phyloP scores from a whole-genome alignment of 2,113 vertebrate genomes.

The Recurvirostra avosetta region DNA sequence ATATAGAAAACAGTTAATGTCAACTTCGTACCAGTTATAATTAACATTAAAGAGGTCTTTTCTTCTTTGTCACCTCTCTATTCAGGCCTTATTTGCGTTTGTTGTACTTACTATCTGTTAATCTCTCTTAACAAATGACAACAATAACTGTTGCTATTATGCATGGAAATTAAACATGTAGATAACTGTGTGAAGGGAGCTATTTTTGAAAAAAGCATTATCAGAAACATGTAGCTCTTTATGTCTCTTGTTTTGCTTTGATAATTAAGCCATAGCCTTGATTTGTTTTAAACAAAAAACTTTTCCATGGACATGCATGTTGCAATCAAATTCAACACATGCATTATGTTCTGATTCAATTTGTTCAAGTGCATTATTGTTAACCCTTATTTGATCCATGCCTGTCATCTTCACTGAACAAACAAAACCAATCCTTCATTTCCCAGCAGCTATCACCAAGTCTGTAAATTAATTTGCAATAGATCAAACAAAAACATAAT shows the following conservation, averaged over 20 bases:
- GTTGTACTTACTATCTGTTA: conserved; percentile 80
- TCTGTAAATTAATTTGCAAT: conserved; percentile 55
- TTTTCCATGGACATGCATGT: conserved; percentile 52
- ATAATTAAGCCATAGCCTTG: conserved; percentile 77
- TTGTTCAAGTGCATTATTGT: conserved; percentile 66
- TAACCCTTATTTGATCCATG: conserved; percentile 74
- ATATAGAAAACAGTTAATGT: conserved; percentile 67
- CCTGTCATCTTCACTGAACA: conserved; percentile 62
- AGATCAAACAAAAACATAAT: conserved; percentile 56
- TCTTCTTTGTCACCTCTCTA: conserved; percentile 78
- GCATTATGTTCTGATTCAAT: conserved; percentile 73
- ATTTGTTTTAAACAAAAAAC: conserved; percentile 73
- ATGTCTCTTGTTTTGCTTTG: conserved; percentile 73
- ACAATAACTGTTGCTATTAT: conserved; percentile 77
- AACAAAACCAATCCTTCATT: conserved; percentile 58
- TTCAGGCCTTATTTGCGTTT: conserved; percentile 76
- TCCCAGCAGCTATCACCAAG: conserved; percentile 42
- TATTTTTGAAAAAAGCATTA: conserved; percentile 70
- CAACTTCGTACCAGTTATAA: conserved; percentile 78
- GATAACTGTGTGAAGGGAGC: conserved; percentile 73
- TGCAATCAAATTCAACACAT: conserved; percentile 76
- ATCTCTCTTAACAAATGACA: conserved; percentile 77
- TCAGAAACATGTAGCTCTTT: conserved; percentile 69
- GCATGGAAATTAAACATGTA: conserved; percentile 77
- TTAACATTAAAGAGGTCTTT: conserved; percentile 75